phyloP scores from a whole-genome alignment of 2,888 invertebrate species.

The Drosophila stalkeri region DNA sequence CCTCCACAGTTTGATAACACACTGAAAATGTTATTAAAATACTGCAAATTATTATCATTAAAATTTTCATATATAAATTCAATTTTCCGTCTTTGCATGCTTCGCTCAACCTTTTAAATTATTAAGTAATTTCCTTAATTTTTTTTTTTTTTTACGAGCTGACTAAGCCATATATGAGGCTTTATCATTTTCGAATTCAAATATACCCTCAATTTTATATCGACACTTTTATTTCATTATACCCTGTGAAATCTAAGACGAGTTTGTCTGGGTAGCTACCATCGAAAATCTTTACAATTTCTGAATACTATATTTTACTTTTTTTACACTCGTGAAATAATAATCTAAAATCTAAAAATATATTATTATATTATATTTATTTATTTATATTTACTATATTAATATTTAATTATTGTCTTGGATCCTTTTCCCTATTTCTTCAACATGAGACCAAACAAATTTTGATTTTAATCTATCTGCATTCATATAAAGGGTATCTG shows the following conservation, averaged over 20 bases:
- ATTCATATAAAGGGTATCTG: not conserved
- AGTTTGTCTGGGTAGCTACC: not conserved
- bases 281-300: not conserved
- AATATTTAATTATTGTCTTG: no score
- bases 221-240: not conserved
- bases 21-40: not conserved
- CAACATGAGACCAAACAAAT: no score
- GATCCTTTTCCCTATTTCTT: no score
- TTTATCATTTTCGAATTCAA: not conserved
- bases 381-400: no score
- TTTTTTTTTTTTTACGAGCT: not conserved
- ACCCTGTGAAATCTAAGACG: not conserved
- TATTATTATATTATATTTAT: no score
- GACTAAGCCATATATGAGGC: not conserved
- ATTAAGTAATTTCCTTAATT: not conserved
- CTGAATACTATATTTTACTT: not conserved
- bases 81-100: not conserved
- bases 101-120: not conserved
- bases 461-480: not conserved
- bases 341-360: no score
- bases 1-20: not conserved
- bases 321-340: no score
- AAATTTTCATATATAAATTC: not conserved
- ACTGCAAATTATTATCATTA: not conserved
- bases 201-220: not conserved